These are phyloP conservation scores for Melanerpes formicivorus DNA, from an alignment of 2,113 vertebrate genomes.

Conservation along the genomic window DNA sequence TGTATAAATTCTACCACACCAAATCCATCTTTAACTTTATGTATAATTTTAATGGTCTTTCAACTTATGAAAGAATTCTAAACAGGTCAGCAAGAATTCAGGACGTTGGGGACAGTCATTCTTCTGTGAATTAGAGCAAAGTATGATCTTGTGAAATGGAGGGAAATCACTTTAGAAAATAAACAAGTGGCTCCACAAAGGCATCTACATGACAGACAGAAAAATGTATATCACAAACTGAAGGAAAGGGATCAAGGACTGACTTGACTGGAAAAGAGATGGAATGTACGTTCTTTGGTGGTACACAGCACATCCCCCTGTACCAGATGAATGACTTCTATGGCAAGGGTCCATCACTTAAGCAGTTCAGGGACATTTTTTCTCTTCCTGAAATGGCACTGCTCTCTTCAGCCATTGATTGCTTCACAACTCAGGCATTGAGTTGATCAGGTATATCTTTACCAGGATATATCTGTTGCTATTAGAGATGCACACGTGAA, in stretches of 20 bases:
- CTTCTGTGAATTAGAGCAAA: neutral
- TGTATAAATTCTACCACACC: neutral
- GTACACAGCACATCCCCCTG: too few species aligned
- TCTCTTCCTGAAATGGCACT: conserved; percentile 84
- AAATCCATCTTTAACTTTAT: neutral
- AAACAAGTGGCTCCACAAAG: neutral
- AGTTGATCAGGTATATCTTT: conserved; percentile 84
- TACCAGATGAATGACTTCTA: too few species aligned
- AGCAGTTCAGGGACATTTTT: conserved; percentile 87
- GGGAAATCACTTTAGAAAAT: neutral
- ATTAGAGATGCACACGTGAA: conserved; percentile 84
- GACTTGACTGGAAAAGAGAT: neutral
- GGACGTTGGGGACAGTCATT: neutral
- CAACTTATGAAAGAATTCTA: neutral
- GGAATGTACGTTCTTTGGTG: neutral
- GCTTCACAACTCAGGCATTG: conserved; percentile 79
- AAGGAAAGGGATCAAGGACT: neutral
- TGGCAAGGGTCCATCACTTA: conserved; percentile 80
- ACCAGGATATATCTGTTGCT: conserved; percentile 82
- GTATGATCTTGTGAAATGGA: neutral
- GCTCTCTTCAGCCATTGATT: conserved; percentile 83
- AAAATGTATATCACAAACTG: neutral
- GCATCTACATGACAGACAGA: neutral
- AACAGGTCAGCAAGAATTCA: neutral
- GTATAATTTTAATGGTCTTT: neutral